Evolutionary conservation across 2,113 vertebrate genomes (phyloP).

Genomic region (Xenopus borealis): DNA sequence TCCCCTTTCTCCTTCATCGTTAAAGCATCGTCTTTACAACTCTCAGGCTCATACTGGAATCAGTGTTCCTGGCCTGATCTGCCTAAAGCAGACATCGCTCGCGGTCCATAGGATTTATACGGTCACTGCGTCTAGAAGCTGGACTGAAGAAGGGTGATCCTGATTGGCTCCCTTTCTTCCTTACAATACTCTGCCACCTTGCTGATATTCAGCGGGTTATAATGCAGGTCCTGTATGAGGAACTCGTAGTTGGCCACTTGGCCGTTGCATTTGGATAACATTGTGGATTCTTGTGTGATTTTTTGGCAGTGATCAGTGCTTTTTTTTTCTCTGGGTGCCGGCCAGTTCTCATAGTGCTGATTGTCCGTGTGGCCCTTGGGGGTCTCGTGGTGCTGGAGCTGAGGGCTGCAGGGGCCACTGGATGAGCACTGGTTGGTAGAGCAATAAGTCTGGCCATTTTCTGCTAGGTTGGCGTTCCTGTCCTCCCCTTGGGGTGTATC

Average conservation of each 20-base stretch:
- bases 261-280: conserved; percentile 34
- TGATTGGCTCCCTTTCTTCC: conserved; percentile 42
- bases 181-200: conserved; percentile 35
- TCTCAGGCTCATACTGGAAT: neutral
- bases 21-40: neutral
- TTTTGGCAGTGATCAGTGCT: neutral
- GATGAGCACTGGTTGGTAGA: conserved; percentile 1
- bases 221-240: conserved; percentile 41
- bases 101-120: neutral
- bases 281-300: conserved; percentile 1
- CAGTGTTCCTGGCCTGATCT: neutral
- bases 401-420: neutral
- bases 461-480: neutral
- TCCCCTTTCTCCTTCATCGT: conserved; percentile 5
- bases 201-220: conserved; percentile 22
- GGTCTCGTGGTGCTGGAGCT: neutral
- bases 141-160: conserved; percentile 48
- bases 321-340: conserved; percentile 12
- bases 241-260: conserved; percentile 41
- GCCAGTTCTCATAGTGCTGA: conserved; percentile 42
- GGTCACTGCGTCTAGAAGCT: conserved; percentile 40
- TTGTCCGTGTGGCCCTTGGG: conserved; percentile 16
- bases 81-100: neutral
- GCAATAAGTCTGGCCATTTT: neutral
- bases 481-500: neutral